Evolutionary conservation across 92 coral and sea anemone species (phyloP).

Genomic region (Porites lobata): DNA sequence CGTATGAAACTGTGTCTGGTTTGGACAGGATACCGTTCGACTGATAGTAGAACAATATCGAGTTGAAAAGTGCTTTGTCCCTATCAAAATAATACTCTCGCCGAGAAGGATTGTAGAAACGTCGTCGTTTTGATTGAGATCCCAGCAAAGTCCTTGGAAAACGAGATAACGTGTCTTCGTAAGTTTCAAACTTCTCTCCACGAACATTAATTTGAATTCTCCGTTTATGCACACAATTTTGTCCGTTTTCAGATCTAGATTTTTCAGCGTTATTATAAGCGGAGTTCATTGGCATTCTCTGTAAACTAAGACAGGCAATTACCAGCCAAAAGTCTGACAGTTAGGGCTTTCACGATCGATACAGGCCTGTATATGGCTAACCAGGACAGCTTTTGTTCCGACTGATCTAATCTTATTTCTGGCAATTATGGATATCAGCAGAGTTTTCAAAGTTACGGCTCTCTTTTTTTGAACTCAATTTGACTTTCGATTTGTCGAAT

Average conservation of each 20-base stretch:
- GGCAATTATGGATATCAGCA: slow-evolving; percentile 6
- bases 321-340: not conserved
- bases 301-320: not conserved
- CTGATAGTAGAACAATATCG: slow-evolving; percentile 90
- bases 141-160: slow-evolving; percentile 88
- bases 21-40: slow-evolving; percentile 86
- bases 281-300: slow-evolving; percentile 31
- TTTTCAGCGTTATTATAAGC: not conserved
- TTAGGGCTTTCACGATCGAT: not conserved
- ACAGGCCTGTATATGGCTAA: too few species aligned
- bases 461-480: slow-evolving; percentile 43
- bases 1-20: slow-evolving; percentile 91
- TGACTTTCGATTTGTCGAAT: slow-evolving; percentile 54
- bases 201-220: slow-evolving; percentile 83
- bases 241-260: slow-evolving; percentile 23
- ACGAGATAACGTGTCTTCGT: slow-evolving; percentile 82
- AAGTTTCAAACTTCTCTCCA: slow-evolving; percentile 89
- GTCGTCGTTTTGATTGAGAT: slow-evolving; percentile 70
- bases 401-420: not conserved
- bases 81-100: slow-evolving; percentile 85
- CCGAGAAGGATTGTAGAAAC: slow-evolving; percentile 71
- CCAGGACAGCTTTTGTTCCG: too few species aligned
- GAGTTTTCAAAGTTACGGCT: slow-evolving; percentile 35
- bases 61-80: slow-evolving; percentile 82
- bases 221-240: slow-evolving; percentile 16